Evolutionary conservation across 2,888 invertebrate species (phyloP).

Genomic region (Oscheius sp.): DNA sequence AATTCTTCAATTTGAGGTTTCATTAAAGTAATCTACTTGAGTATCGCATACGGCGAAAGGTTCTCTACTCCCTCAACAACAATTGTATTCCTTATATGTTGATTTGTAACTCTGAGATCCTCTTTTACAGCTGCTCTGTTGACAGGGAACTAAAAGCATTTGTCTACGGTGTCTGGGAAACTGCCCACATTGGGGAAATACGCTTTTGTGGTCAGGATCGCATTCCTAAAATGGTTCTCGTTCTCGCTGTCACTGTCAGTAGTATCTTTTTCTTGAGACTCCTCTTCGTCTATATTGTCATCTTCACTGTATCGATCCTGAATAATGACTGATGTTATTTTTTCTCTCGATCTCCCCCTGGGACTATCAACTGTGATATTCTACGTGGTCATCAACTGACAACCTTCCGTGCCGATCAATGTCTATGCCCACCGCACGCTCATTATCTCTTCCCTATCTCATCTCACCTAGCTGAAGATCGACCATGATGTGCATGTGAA

Average conservation of each 20-base stretch:
- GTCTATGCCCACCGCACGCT: constrained; percentile 23
- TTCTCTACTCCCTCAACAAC: not conserved
- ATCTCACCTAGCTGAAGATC: constrained; percentile 29
- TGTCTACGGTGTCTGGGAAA: not conserved
- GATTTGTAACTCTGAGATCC: constrained; percentile 6
- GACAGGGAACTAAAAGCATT: not conserved
- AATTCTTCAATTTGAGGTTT: not conserved
- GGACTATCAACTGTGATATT: constrained; percentile 24
- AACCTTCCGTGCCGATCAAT: constrained; percentile 31
- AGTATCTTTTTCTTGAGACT: not conserved
- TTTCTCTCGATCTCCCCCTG: not conserved
- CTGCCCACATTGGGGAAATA: not conserved
- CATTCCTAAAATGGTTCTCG: not conserved
- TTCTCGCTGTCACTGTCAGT: not conserved
- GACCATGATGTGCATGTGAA: not conserved
- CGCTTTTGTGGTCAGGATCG: not conserved
- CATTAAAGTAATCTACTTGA: not conserved
- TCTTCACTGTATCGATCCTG: not conserved
- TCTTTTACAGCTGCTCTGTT: constrained; percentile 2
- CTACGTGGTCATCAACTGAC: constrained; percentile 28
- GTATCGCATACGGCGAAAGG: not conserved
- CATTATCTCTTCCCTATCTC: constrained; percentile 28
- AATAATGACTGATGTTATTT: not conserved
- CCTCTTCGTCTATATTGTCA: not conserved
- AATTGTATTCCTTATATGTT: constrained; percentile 1